Evolutionary conservation across 2,888 invertebrate species (phyloP), one percentile per base, ranked within the genome.

Genomic region (Ophioninae sp.): DNA sequence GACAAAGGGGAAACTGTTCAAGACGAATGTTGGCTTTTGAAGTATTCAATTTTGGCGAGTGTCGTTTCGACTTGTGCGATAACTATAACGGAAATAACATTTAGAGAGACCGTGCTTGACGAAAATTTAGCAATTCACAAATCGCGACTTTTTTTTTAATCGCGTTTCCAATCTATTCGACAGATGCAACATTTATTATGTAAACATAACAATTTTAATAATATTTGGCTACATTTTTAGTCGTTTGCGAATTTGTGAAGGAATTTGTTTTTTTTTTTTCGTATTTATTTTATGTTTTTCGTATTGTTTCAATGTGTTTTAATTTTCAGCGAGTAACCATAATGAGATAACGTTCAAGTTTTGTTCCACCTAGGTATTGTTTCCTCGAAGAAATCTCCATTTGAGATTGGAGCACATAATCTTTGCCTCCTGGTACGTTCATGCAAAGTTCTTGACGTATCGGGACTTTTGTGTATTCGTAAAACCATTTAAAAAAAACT

Each of bases 291-390:
- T 13, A 30, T 64, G 13, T 37, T 30, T 63, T 64, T 64, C 7
- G 22, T 22, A 6, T 30, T 64, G 23, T n/a, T 30, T 30, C 2
- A 37, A 23, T 30, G n/a, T 37, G 37, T 37, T 2, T 37, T 69
- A 10, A 44, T 2, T 17, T 2, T 17, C 17, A 0, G 20, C 44
- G 23, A 6, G n/a, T 30, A 0, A 68, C 22, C 10, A 17, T 17
- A 67, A 67, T 22, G 5, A 22, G 8, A 23, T 6, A 13, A 44
- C 9, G 6, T 59, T 61, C 8, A 51, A 64, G 6, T 17, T 1
- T 61, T 64, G 17, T 5, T 65, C 64, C 79, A 84, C 82, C 82
- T 67, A 84, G 77, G 73, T 82, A 84, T 79, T 69, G 79, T 74
- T 82, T 84, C 59, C 64, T 79, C 59, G 76, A 39, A 59, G 73